A percentile compares a stretch with the other conserved stretches of the same genome.
Evolutionary conservation across 2,797 vertebrate species (phyloP).

Genomic region (Cichlasoma orientale): DNA sequence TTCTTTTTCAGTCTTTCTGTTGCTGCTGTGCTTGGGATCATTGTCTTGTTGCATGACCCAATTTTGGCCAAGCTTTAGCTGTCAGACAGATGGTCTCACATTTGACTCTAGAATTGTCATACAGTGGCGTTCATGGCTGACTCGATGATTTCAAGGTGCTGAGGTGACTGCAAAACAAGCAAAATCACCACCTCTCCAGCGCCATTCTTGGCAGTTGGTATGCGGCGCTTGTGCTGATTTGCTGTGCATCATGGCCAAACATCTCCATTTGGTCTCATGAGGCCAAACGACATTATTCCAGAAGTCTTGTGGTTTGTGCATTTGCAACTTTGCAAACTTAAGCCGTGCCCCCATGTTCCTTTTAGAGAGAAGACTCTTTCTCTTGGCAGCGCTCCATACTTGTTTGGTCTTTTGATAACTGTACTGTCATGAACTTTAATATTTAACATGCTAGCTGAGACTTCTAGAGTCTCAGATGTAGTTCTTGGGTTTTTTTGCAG

Average conservation of each 20-base stretch:
- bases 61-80: too few relatives aligned
- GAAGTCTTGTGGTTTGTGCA: neutral
- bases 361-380: accelerated
- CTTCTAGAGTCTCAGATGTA: neutral
- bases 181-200: neutral
- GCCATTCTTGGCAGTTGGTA: neutral
- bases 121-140: too few relatives aligned
- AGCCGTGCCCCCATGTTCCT: neutral
- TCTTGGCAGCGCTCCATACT: neutral
- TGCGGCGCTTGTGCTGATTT: neutral
- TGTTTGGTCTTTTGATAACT: neutral
- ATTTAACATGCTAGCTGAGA: neutral
- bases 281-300: neutral
- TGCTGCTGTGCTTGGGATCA: too few relatives aligned
- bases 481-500: neutral
- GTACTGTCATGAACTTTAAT: neutral
- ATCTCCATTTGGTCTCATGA: neutral
- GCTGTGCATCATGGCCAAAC: neutral
- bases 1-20: too few relatives aligned
- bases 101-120: neutral
- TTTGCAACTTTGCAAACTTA: neutral
- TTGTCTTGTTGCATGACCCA: too few relatives aligned
- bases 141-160: neutral
- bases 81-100: neutral
- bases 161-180: neutral